Conservation (phyloP, 2,797 vertebrate genomes). For the Geotrypetes seraphini region DNA sequence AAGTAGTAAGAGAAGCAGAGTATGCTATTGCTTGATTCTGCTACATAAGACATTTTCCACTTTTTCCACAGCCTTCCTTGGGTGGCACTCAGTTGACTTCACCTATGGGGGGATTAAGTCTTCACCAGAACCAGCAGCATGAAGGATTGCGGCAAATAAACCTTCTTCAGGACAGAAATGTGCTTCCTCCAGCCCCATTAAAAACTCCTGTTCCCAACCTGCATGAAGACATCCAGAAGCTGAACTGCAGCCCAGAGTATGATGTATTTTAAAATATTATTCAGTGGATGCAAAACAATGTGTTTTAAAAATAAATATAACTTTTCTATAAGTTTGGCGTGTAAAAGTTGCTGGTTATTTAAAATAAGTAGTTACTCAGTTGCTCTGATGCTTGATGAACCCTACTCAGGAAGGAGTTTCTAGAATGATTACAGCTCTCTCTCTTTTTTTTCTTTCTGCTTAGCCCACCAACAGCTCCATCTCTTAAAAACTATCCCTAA, state of each 20-base stretch:
- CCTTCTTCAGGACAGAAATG: slow-evolving; percentile 90
- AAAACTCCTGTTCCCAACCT: slow-evolving; percentile 77
- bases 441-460: too few relatives aligned
- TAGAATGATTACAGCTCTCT: too few relatives aligned
- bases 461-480: too few relatives aligned
- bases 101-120: slow-evolving; percentile 69
- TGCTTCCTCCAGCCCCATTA: slow-evolving; percentile 65
- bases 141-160: slow-evolving; percentile 81
- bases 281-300: too few relatives aligned
- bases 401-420: too few relatives aligned
- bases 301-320: too few relatives aligned
- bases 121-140: slow-evolving; percentile 63
- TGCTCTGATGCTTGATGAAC: too few relatives aligned
- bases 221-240: slow-evolving; percentile 83
- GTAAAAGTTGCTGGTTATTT: too few relatives aligned
- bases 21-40: not conserved
- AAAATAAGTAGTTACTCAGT: too few relatives aligned
- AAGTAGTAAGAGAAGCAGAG: not conserved
- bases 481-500: too few relatives aligned
- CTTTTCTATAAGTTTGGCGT: too few relatives aligned
- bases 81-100: slow-evolving; percentile 69
- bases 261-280: too few relatives aligned
- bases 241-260: slow-evolving; percentile 93
- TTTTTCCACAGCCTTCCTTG: slow-evolving; percentile 45
- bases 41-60: not conserved